These are phyloP conservation scores for Heteropelma amictum DNA, from an alignment of 2,888 invertebrate species.

Conservation along the genomic window DNA sequence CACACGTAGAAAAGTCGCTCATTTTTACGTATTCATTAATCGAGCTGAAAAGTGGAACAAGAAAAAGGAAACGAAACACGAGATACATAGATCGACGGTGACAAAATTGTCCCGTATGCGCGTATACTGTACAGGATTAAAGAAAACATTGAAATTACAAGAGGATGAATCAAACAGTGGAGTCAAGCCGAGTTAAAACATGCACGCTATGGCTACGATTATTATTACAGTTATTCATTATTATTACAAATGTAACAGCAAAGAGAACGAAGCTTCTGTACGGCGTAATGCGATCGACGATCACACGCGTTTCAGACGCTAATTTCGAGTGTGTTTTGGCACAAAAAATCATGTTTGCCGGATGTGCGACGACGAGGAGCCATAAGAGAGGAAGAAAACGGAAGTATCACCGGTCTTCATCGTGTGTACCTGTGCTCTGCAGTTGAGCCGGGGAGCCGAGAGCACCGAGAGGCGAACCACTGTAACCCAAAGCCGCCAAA, in stretches of 20 bases:
- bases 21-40: neutral
- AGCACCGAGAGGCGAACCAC: slow-evolving; percentile 76
- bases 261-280: too few relatives aligned
- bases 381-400: neutral
- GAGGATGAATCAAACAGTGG: slow-evolving; percentile 35
- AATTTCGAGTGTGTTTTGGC: too few relatives aligned
- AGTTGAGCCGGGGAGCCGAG: slow-evolving; percentile 77
- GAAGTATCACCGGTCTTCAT: slow-evolving; percentile 35
- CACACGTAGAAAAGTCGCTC: slow-evolving; percentile 51
- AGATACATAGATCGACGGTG: neutral
- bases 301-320: too few relatives aligned
- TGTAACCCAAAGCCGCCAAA: slow-evolving; percentile 76
- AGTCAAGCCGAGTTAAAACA: slow-evolving; percentile 29
- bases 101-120: neutral
- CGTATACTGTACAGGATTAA: neutral
- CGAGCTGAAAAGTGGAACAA: neutral
- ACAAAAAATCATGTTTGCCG: too few relatives aligned
- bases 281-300: too few relatives aligned
- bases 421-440: slow-evolving; percentile 75
- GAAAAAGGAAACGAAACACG: neutral
- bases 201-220: slow-evolving; percentile 38
- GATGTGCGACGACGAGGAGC: neutral
- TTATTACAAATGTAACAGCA: neutral
- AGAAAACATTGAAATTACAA: slow-evolving; percentile 25
- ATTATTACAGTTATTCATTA: slow-evolving; percentile 24